Evolutionary conservation across 1,140 invertebrate species (phyloP).

Genomic region (Drosophila virilis): DNA sequence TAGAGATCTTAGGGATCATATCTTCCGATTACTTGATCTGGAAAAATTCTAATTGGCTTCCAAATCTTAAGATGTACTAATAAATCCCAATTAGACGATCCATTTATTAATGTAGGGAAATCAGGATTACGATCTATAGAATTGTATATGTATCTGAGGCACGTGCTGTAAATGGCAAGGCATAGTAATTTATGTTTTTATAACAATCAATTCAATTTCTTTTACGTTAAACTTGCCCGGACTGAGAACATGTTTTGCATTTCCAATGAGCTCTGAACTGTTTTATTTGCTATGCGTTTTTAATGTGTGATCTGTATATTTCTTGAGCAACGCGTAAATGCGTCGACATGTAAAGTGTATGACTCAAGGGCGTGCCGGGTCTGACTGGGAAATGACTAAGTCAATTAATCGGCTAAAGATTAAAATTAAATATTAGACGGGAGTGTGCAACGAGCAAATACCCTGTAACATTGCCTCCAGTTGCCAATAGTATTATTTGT

Average conservation of each 20-base stretch:
- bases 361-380: constrained; percentile 39
- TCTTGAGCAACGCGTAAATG: not conserved
- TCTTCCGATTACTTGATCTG: too few relatives aligned
- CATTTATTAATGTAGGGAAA: not conserved
- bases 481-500: too few relatives aligned
- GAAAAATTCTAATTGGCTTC: too few relatives aligned
- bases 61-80: not conserved
- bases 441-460: too few relatives aligned
- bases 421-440: not conserved
- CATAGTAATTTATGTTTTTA: constrained; percentile 16
- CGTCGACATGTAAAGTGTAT: not conserved
- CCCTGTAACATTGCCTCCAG: too few relatives aligned
- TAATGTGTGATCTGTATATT: not conserved
- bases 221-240: not conserved
- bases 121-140: too few relatives aligned
- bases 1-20: too few relatives aligned
- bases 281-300: not conserved
- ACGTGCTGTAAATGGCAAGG: constrained; percentile 2
- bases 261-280: constrained; percentile 13
- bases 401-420: constrained; percentile 11
- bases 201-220: constrained; percentile 20
- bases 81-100: not conserved
- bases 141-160: not conserved
- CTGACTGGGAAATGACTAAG: constrained; percentile 6
- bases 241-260: constrained; percentile 37